These are phyloP conservation scores for Brenthis hecate DNA, from an alignment of 2,888 invertebrate genomes.

Conservation along the genomic window DNA sequence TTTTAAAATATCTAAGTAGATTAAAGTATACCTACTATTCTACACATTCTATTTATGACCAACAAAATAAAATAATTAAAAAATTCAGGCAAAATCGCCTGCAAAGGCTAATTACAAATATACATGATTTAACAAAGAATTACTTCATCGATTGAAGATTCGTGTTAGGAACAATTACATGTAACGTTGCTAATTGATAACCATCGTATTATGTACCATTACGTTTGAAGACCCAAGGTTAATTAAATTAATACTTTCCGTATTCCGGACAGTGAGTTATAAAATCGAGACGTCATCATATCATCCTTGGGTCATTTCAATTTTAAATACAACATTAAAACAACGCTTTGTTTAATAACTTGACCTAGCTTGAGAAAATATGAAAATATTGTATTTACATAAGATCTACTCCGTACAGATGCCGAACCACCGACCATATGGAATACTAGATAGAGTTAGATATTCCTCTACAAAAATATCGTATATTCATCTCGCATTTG, in stretches of 20 bases:
- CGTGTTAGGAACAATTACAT: constrained; percentile 40
- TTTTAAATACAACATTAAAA: not conserved
- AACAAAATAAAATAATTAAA: not conserved
- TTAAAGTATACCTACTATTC: too few species aligned
- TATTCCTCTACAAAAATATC: too few species aligned
- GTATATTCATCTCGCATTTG: too few species aligned
- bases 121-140: not conserved
- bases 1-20: too few species aligned
- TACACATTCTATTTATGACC: too few species aligned
- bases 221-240: constrained; percentile 41
- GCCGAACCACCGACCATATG: not conserved
- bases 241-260: constrained; percentile 38
- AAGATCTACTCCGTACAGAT: not conserved
- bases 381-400: not conserved
- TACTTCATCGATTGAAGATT: constrained; percentile 22
- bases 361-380: too few species aligned
- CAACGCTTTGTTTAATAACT: too few species aligned
- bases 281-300: constrained; percentile 8
- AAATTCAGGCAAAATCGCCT: not conserved
- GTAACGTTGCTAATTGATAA: constrained; percentile 44
- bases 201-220: constrained; percentile 33
- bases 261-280: constrained; percentile 30
- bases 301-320: constrained; percentile 25
- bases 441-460: too few species aligned
- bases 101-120: not conserved